Base-by-base conservation (phyloP, 1,140 invertebrate species). In the Rhyacophila brunnea region DNA sequence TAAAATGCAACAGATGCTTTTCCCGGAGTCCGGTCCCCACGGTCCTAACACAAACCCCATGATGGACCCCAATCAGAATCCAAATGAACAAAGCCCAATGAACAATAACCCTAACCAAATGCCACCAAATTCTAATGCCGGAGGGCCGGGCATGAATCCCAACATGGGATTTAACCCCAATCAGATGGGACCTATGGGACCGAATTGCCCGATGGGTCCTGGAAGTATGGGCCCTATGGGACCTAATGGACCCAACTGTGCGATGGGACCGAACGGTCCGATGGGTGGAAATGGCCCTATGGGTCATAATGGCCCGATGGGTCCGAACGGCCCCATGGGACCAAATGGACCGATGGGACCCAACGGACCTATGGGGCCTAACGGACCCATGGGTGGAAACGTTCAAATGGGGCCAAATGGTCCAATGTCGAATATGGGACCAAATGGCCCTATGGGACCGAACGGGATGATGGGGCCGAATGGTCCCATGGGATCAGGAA, bases 1-100 rank as follows among this genome's bases (percentile, higher is more conserved):
- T 48, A 95, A 95, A 80, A 93, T 98, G 85, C 90, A 95, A 66
- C 88, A 93, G 71, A 87, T 96, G 78, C 77, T 97, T 23, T 93
- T 96, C 77, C 91, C 90, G 0, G 91, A 94, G 69, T 85, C 86
- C 34, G 79, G 77, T 71, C 52, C 69, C 71, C 46, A 68, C 74
- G 42, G 74, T 23, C 60, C 57, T 11, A 66, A 58, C 54, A 60
- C 64, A 59, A 67, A 67, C 0, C 57, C 56, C 36, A 54, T 66
- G 74, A 74, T 50, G 67, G 67, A 47, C 65, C 68, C 17, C 68
- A 57, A 52, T 17, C 63, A 65, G 42, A 65, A 65, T 40, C 58
- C 63, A 13, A 55, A 51, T 20, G 63, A 65, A 18, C 63, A 65
- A 35, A 64, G 52, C 23, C 57, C 58, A 32, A 64, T 64, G 52